phyloP scores from a whole-genome alignment of 2,113 vertebrate genomes.

The Pangasianodon gigas region DNA sequence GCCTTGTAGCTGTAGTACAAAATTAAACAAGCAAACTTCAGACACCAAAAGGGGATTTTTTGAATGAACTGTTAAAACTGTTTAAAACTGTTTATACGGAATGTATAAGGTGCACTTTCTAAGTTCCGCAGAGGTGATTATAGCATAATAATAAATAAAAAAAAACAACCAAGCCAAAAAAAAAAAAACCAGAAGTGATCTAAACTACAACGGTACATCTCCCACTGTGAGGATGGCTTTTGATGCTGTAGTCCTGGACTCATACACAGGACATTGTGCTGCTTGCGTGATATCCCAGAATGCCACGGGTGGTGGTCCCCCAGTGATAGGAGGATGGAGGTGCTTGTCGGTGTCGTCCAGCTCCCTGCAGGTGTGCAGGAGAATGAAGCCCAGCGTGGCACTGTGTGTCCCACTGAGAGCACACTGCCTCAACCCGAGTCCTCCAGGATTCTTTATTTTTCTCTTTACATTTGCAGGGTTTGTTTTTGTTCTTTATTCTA shows the following conservation, averaged over 20 bases:
- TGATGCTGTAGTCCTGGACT: constrained; percentile 31
- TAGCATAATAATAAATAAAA: neutral
- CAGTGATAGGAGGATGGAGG: constrained; percentile 28
- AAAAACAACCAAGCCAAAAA: neutral
- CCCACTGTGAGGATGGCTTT: constrained; percentile 26
- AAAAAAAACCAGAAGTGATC: neutral
- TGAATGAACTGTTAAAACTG: neutral
- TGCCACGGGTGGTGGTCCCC: constrained; percentile 36
- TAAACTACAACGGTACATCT: constrained; percentile 28
- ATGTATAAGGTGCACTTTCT: neutral
- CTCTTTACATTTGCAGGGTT: neutral
- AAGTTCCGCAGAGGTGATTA: neutral
- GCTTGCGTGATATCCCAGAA: neutral
- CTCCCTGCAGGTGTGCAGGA: constrained; percentile 23
- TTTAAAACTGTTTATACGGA: too few species aligned
- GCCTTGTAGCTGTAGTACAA: neutral
- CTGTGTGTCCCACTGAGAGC: constrained; percentile 20
- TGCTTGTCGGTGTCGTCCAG: constrained; percentile 30
- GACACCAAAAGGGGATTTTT: neutral
- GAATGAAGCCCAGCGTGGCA: constrained; percentile 46
- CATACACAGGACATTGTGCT: constrained; percentile 4
- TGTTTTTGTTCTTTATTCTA: constrained; percentile 6
- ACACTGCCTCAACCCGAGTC: constrained; percentile 6
- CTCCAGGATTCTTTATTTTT: constrained; percentile 7
- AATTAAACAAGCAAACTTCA: neutral